A percentile compares a stretch with the other conserved stretches of the same genome.
Conservation (phyloP, 2,797 vertebrate species). For the Botia almorhae region DNA sequence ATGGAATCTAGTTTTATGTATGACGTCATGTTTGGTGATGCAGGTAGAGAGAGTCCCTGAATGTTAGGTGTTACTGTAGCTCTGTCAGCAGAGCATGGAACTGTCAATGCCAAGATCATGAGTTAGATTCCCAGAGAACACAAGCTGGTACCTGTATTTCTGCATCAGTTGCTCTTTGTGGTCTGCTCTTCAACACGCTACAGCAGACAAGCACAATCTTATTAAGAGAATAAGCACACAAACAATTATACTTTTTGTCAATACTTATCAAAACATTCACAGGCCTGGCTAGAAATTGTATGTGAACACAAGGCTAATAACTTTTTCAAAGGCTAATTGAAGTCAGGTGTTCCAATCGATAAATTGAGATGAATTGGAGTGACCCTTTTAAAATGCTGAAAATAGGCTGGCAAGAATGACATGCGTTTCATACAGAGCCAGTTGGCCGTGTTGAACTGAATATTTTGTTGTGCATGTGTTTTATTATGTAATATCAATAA, state of each 20-base stretch:
- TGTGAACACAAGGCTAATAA: not conserved
- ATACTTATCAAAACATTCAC: not conserved
- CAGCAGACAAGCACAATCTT: not conserved
- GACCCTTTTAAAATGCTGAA: not conserved
- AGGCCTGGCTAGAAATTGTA: not conserved
- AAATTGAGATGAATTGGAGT: not conserved
- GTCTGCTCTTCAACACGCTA: not conserved
- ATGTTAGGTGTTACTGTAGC: too few species aligned
- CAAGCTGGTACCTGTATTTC: not conserved
- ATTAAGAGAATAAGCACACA: not conserved
- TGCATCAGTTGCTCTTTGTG: not conserved
- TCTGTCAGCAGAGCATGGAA: too few species aligned
- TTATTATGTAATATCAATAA: not conserved
- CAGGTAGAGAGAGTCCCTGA: too few species aligned
- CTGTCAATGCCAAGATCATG: too few species aligned
- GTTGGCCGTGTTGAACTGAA: not conserved
- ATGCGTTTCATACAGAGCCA: not conserved
- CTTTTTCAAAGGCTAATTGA: constrained; percentile 12
- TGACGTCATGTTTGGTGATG: not conserved
- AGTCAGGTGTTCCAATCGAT: constrained; percentile 8
- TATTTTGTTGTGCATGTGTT: not conserved
- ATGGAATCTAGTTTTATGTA: not conserved
- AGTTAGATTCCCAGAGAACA: too few species aligned
- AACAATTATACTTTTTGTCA: not conserved
- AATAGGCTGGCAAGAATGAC: too few species aligned